Percentiles rank a stretch among this genome's conserved stretches.
Evolutionary conservation across 2,888 invertebrate species (phyloP).

Genomic region (Lasioglossum villosulum): DNA sequence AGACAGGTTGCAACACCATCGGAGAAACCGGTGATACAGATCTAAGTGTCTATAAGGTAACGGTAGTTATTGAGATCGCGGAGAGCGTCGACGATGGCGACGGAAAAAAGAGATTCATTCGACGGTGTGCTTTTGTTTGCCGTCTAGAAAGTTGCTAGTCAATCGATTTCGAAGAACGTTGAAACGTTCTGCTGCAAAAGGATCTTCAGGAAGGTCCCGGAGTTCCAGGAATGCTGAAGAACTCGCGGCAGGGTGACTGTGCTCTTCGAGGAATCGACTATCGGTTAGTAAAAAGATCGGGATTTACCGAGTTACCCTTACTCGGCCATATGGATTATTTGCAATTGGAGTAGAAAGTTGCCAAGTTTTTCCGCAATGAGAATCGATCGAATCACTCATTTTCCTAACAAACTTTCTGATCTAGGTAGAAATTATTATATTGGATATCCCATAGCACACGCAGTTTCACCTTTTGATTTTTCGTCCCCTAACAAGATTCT

Average conservation of each 20-base stretch:
- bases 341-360: not conserved
- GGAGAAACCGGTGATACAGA: constrained; percentile 17
- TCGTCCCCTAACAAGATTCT: no score
- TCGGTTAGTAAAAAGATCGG: not conserved
- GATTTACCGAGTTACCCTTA: constrained; percentile 19
- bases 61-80: constrained; percentile 27
- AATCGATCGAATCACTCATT: not conserved
- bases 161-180: constrained; percentile 27
- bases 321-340: not conserved
- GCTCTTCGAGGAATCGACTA: constrained; percentile 19
- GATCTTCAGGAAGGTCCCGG: constrained; percentile 5
- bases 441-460: no score
- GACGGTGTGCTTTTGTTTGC: constrained; percentile 22
- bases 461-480: not conserved
- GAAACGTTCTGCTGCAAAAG: not conserved
- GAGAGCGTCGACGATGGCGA: constrained; percentile 7
- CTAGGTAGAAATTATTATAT: not conserved
- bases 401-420: not conserved
- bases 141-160: constrained; percentile 35
- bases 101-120: not conserved
- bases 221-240: not conserved
- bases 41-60: constrained; percentile 44
- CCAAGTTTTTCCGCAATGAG: not conserved
- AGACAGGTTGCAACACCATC: constrained; percentile 1
- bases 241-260: constrained; percentile 1